These are phyloP conservation scores for Cheilosia variabilis DNA, from an alignment of 2,888 invertebrate species.

Conservation along the genomic window DNA sequence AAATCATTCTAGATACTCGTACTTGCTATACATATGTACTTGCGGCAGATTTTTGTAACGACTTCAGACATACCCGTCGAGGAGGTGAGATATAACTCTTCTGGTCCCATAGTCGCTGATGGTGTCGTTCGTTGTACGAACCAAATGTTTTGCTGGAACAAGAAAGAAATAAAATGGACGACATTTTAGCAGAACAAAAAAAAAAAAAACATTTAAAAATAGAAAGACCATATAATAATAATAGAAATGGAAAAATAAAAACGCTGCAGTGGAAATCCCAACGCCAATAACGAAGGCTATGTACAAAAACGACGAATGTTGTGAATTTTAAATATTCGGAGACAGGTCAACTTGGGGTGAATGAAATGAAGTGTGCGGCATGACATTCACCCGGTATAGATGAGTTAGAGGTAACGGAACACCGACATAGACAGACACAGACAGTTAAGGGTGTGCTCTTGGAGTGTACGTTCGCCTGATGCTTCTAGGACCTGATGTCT, in stretches of 20 bases:
- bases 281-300: conserved; percentile 52
- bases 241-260: conserved; percentile 49
- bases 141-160: conserved; percentile 44
- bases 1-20: not conserved
- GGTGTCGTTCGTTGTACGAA: conserved; percentile 10
- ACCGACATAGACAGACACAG: conserved; percentile 17
- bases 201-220: conserved; percentile 10
- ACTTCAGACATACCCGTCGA: conserved; percentile 30
- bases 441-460: conserved; percentile 61
- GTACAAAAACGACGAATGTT: conserved; percentile 26
- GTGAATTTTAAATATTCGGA: conserved; percentile 49
- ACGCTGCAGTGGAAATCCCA: conserved; percentile 46
- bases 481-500: conserved; percentile 12
- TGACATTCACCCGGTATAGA: conserved; percentile 47
- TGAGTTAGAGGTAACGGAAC: conserved; percentile 20
- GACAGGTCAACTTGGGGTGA: conserved; percentile 70
- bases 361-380: conserved; percentile 64
- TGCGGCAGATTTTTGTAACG: conserved; percentile 30
- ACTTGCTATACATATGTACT: not conserved
- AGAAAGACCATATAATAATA: conserved; percentile 59
- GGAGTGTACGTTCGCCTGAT: conserved; percentile 36
- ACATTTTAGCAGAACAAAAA: conserved; percentile 33
- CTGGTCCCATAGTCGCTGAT: conserved; percentile 20
- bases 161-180: conserved; percentile 64
- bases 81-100: conserved; percentile 54